Conservation (phyloP, 2,113 vertebrate species). For the Prionailurus viverrinus region DNA sequence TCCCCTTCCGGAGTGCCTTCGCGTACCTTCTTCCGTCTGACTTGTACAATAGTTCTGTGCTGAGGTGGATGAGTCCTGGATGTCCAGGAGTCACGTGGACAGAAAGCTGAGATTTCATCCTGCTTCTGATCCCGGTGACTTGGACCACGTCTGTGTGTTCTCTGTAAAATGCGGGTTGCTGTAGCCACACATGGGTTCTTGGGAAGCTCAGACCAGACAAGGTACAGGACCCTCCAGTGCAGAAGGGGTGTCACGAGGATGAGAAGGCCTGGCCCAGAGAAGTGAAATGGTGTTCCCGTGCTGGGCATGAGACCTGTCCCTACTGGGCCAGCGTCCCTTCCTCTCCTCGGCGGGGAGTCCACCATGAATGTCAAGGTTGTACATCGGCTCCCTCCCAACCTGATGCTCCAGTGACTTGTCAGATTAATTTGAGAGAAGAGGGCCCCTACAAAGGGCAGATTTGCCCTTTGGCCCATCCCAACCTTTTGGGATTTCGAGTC, state of each 20-base stretch:
- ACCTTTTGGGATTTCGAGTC: not conserved
- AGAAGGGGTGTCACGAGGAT: no score
- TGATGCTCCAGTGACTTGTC: not conserved
- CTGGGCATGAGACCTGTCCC: no score
- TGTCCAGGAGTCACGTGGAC: not conserved
- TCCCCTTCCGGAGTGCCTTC: not conserved
- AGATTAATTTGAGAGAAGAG: slow-evolving; percentile 28
- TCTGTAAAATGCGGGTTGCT: not conserved
- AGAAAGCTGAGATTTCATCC: not conserved
- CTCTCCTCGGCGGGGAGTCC: not conserved
- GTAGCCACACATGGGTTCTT: not conserved
- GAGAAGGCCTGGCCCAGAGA: not conserved
- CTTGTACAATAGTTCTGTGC: not conserved
- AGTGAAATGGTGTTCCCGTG: not conserved
- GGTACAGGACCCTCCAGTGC: not conserved
- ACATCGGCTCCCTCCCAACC: not conserved
- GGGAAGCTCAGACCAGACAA: not conserved
- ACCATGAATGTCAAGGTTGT: not conserved
- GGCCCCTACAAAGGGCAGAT: not conserved
- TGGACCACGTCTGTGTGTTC: not conserved
- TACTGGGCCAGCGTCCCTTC: not conserved
- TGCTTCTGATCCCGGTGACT: not conserved
- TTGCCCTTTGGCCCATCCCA: not conserved
- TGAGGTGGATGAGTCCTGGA: not conserved
- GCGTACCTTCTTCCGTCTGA: rapidly evolving